phyloP scores from a whole-genome alignment of 2,113 vertebrate species.

The Bos javanicus region DNA sequence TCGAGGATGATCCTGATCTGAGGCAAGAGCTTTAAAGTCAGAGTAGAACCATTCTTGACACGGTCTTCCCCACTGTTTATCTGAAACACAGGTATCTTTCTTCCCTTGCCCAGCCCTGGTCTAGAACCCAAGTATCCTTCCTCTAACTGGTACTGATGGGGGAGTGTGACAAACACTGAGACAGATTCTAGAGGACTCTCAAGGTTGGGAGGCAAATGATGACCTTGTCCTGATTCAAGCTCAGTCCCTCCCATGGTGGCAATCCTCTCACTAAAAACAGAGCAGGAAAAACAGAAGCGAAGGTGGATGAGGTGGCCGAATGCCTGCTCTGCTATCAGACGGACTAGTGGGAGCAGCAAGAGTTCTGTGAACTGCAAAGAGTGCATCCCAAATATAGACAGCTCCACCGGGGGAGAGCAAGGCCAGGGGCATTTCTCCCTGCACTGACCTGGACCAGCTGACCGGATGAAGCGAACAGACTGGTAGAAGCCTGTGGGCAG shows the following conservation, averaged over 20 bases:
- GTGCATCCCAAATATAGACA: background rate
- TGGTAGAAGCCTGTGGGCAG: background rate
- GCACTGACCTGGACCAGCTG: background rate
- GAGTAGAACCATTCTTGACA: background rate
- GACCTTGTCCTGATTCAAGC: background rate
- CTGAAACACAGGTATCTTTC: background rate
- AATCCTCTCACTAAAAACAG: background rate
- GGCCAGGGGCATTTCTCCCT: background rate
- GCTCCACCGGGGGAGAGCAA: background rate
- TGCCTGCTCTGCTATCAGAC: background rate
- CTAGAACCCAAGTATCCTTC: background rate
- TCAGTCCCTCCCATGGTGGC: background rate
- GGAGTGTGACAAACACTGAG: background rate
- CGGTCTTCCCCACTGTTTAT: background rate
- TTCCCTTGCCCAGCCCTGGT: background rate
- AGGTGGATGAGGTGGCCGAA: background rate
- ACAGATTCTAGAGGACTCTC: background rate
- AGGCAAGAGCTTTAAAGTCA: background rate
- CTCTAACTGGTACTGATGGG: background rate
- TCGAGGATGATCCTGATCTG: background rate
- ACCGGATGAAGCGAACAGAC: background rate
- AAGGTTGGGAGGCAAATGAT: background rate
- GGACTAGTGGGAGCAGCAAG: background rate
- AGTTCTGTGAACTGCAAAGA: background rate
- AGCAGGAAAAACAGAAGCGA: background rate